Base-by-base conservation (phyloP, 2,888 invertebrate species). In the Xanthorhoe designata region DNA sequence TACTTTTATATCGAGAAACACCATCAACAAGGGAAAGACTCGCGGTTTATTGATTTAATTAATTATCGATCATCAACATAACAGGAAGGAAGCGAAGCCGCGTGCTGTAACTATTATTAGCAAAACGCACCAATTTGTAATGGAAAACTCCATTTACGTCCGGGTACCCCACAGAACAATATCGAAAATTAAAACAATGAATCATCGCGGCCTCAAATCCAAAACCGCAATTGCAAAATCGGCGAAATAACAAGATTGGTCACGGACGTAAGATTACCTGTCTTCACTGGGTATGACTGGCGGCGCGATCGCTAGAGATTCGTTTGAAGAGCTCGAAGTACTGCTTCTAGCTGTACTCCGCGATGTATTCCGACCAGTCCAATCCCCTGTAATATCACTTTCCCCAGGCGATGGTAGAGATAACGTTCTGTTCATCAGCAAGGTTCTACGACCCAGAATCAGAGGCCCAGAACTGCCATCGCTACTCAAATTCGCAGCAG, bases 321-420 rank as follows among this genome's bases (percentile, higher is more conserved):
- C 92, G 35, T 84, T 86, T 1, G 92, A 92, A 0, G 90, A 90
- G 74, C 92, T 92, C 1, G 92, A 91, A 7, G 86, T 77, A 69
- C 89, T 91, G 68, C 91, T 91, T 60, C 90, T 81, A 1, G 84
- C 87, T 1, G 85, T 86, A 78, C 90, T 92, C 57, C 89, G 78
- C 6, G 86, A 84, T 1, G 88, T 89, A 66, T 84, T 90, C 4
- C 87, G 80, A 0, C 89, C 89, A 1, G 89, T 87, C 92, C 92
- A 93, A 19, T 90, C 90, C 0, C 81, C 88, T 0, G 85, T 88
- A 58, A 87, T 82, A 66, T 92, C 92, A 80, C 89, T 92, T 8
- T 90, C 92, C 2, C 86, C 91, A 0, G 92, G 92, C 1, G 92
- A 92, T 0, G 92, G 92, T 29, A 92, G 76, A 0, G 92, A 92